These are phyloP conservation scores for Thripadectes ignobilis DNA, from an alignment of 2,797 vertebrate species.

Conservation along the genomic window DNA sequence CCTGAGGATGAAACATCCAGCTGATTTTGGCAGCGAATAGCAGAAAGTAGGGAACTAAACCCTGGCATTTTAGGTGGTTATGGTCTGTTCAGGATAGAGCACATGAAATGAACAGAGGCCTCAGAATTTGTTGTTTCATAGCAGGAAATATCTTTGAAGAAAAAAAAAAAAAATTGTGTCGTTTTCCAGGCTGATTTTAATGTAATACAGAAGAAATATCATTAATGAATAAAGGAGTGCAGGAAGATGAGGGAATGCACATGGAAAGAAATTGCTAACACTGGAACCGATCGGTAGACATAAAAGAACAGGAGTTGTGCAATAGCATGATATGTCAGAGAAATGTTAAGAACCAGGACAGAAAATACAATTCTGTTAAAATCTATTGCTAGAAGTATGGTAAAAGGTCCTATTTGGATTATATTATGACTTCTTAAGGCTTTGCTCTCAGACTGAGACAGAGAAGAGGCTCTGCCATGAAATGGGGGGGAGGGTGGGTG, in stretches of 20 bases:
- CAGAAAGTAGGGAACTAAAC: neutral
- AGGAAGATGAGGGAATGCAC: neutral
- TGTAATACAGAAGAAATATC: neutral
- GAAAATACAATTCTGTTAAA: neutral
- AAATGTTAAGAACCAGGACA: neutral
- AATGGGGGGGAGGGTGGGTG: rapidly evolving
- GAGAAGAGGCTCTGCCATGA: neutral
- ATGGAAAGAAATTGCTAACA: neutral
- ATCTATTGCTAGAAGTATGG: neutral
- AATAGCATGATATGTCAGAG: neutral
- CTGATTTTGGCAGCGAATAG: neutral
- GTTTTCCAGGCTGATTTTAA: neutral
- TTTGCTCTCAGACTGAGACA: neutral
- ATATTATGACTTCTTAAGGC: neutral
- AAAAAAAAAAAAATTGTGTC: neutral
- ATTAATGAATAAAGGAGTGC: neutral
- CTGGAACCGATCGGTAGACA: neutral
- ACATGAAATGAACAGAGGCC: neutral
- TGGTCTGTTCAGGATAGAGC: neutral
- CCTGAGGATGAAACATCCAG: neutral
- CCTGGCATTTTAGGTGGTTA: neutral
- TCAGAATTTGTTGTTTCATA: neutral
- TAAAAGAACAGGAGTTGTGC: neutral
- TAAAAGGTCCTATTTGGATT: neutral
- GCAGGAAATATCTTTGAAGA: neutral